Evolutionary conservation across 2,113 vertebrate genomes (phyloP), one percentile per base, ranked within the genome.

Genomic region (Chloebia gouldiae): DNA sequence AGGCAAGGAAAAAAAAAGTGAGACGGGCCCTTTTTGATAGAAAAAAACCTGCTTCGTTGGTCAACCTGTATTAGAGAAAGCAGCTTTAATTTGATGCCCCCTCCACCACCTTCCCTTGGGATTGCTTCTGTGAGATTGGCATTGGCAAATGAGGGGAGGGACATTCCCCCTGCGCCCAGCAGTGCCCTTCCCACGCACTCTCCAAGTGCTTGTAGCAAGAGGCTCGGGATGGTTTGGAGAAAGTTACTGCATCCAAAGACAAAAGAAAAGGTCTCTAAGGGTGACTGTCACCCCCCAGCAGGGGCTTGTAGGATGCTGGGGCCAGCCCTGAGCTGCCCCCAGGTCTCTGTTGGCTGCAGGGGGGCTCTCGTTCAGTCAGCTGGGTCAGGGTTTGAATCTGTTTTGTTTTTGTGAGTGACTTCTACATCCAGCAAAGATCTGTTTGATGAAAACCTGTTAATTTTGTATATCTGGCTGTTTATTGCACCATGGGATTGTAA

Each of bases 391-490:
- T 75, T 91, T 81, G 39, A 83, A 59, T 86, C 91, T n/a, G 80
- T 77, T 88, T 92, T 88, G 91, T 84, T 94, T 93, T 61, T 0
- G 56, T 88, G 91, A 94, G 85, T 89, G 91, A 93, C 49, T 93
- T 93, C 61, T 77, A 79, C 94, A 87, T 78, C 88, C 57, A 59
- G 92, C 80, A 81, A 76, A 94, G 90, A 87, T 54, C 40, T 5
- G 69, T 96, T 95, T 70, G 95, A 84, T 4, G 54, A 87, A 79
- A 81, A 93, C 85, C 95, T 97, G 90, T 97, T 95, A 51, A 96
- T 96, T 96, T 95, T 96, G 96, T 97, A 91, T 92, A 91, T 96
- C 97, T 96, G 97, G 94, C 95, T 96, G 95, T 97, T 97, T 94
- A 95, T 96, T 96, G 95, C 95, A 95, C 95, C 96, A 93, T 30